These are phyloP conservation scores for Oncorhynchus clarkii DNA, from an alignment of 2,113 vertebrate species.

Conservation along the genomic window DNA sequence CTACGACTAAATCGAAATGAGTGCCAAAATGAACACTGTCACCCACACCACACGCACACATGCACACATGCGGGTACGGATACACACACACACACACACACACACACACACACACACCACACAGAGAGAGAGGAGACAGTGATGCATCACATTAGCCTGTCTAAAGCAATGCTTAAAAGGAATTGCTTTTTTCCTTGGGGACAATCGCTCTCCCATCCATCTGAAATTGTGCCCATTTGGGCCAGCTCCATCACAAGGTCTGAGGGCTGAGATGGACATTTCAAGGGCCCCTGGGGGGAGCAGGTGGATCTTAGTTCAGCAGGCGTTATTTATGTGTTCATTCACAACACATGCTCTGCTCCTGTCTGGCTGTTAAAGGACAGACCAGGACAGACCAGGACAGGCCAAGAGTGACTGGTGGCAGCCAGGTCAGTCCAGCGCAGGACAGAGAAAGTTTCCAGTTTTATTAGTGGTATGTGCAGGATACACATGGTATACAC, in stretches of 20 bases:
- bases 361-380: constrained; percentile 5
- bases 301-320: constrained; percentile 13
- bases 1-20: too few species aligned
- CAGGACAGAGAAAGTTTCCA: not conserved
- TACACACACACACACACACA: not conserved
- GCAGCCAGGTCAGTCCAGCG: not conserved
- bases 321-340: constrained; percentile 38
- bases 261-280: not conserved
- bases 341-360: constrained; percentile 20
- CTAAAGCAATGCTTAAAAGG: not conserved
- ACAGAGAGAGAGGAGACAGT: too few species aligned
- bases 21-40: too few species aligned
- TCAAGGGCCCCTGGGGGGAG: constrained; percentile 7
- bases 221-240: not conserved
- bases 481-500: too few species aligned
- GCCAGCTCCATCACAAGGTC: constrained; percentile 14
- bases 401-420: too few species aligned
- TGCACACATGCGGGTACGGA: too few species aligned
- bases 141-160: too few species aligned
- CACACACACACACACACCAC: not conserved
- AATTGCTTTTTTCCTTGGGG: constrained; percentile 1
- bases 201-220: constrained; percentile 46
- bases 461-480: too few species aligned
- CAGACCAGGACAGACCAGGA: not conserved
- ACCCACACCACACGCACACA: not conserved